Evolutionary conservation across 2,113 vertebrate genomes (phyloP), one percentile per base, ranked within the genome.

Genomic region (Pipa parva): DNA sequence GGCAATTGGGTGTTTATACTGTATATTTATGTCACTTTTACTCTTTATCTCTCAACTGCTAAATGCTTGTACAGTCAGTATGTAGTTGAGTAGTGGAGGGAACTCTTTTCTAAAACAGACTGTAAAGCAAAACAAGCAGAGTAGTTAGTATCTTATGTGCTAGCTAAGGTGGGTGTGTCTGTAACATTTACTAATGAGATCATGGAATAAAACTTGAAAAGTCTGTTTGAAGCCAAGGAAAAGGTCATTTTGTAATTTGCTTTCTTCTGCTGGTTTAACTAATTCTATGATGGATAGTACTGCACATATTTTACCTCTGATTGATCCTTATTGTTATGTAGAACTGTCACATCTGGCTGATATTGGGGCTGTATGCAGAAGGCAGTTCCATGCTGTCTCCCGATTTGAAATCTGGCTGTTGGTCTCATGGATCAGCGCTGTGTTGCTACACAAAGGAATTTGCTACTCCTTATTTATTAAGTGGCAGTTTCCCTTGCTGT

Each of bases 161-260:
- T 75, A 58, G 22, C 36, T 15, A 24, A 50, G 58, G 3, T 4
- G 22, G 71, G 73, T 77, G 57, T 59, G 31, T 72, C 67, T 75
- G 61, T 48, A 69, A 64, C 33, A 37, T 51, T 75, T 72, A 39
- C 63, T 75, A 50, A n/a, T 77, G 80, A 83, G 79, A 77, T 86
- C 80, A 79, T 72, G 73, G 76, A 81, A 72, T 66, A 69, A 49
- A 60, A 67, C 69, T 78, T 75, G 72, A 81, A 80, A 77, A 77
- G 71, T 59, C 59, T 74, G 8, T 28, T 36, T 74, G 9, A 18
- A 71, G 80, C 75, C 80, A 83, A 83, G 74, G 59, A 72, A 79
- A 82, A 74, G 72, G 66, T 36, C 55, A 39, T 25, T 71, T 45
- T 6, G 25, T 73, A 4, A 56, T 17, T 15, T 11, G 3, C 3